These are phyloP conservation scores for Myotis planiceps DNA, from an alignment of 2,797 vertebrate species.

Conservation along the genomic window DNA sequence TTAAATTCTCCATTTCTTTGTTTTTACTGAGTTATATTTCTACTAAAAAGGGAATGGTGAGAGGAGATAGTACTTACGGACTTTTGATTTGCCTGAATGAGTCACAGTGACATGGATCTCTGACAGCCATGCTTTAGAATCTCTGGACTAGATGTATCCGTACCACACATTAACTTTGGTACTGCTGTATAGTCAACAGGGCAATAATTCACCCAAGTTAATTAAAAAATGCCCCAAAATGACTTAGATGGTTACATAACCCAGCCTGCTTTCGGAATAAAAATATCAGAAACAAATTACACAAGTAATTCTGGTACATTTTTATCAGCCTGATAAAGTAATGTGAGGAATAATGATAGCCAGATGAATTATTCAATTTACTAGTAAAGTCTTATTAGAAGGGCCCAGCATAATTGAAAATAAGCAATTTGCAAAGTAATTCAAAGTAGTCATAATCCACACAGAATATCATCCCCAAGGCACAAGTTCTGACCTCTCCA, in stretches of 20 bases:
- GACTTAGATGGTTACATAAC: background rate
- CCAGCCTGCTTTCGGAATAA: background rate
- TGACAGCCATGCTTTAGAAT: background rate
- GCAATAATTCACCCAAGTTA: background rate
- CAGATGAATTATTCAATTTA: conserved; percentile 57
- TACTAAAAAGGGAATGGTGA: background rate
- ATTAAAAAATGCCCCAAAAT: background rate
- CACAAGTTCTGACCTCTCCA: background rate
- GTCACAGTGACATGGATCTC: background rate
- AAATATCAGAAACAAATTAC: conserved; percentile 39
- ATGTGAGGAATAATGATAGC: conserved; percentile 46
- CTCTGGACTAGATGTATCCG: background rate
- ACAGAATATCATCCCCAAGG: fast-evolving
- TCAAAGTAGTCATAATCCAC: conserved; percentile 42
- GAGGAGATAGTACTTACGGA: background rate
- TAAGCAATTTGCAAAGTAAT: conserved; percentile 53
- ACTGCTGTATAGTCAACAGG: background rate
- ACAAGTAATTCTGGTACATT: conserved; percentile 60
- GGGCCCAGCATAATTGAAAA: conserved; percentile 57
- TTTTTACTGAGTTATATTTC: background rate
- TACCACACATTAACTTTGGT: background rate
- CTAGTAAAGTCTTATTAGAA: conserved; percentile 43
- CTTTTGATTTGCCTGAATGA: background rate
- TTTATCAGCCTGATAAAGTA: conserved; percentile 57
- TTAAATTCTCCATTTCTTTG: background rate